A percentile compares a stretch with the other conserved stretches of the same genome.
Evolutionary conservation across 2,888 invertebrate genomes (phyloP).

Genomic region (Papilio elwesi): DNA sequence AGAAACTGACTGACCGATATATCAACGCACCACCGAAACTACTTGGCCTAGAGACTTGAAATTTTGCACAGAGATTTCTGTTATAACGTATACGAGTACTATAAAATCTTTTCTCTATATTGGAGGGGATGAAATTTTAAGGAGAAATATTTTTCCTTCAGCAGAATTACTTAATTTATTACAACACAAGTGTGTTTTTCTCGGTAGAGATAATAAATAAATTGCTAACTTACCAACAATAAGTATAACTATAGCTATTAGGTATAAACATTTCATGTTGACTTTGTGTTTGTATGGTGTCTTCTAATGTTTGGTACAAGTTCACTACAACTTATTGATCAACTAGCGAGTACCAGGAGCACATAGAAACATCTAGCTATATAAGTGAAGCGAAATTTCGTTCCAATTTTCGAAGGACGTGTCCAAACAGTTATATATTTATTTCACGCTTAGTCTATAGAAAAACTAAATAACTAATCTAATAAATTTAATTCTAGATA

Average conservation of each 20-base stretch:
- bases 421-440: background rate
- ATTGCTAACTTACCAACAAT: background rate
- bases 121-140: too few relatives aligned
- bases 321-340: background rate
- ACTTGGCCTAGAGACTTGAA: too few relatives aligned
- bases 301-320: background rate
- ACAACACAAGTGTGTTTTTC: background rate
- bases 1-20: too few relatives aligned
- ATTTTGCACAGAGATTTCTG: too few relatives aligned
- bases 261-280: slow-evolving; percentile 4
- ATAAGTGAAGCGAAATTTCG: slow-evolving; percentile 1
- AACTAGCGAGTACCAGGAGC: background rate
- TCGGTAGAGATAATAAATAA: background rate
- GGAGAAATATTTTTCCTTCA: too few relatives aligned
- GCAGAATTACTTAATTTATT: background rate
- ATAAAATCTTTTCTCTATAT: too few relatives aligned
- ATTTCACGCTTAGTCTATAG: background rate
- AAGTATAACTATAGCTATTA: background rate
- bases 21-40: too few relatives aligned
- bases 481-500: background rate
- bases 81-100: too few relatives aligned
- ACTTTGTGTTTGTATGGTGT: too few relatives aligned
- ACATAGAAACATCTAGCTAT: background rate
- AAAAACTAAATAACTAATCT: background rate
- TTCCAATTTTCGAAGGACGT: background rate